phyloP scores from a whole-genome alignment of 2,113 vertebrate species.

The Clinocottus analis region DNA sequence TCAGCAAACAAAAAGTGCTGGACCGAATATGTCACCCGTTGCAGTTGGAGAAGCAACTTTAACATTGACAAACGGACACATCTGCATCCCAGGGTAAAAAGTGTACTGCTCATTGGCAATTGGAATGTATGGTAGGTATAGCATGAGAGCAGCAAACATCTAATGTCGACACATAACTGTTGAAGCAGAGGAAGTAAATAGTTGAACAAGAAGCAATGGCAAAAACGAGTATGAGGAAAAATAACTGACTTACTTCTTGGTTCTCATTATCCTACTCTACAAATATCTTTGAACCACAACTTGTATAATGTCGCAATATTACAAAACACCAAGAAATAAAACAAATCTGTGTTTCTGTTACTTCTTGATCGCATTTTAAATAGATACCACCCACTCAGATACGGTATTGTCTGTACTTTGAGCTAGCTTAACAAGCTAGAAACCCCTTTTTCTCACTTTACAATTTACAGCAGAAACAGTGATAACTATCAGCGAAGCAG shows the following conservation, averaged over 20 bases:
- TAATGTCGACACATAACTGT: neutral
- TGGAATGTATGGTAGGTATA: neutral
- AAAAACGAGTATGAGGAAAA: neutral
- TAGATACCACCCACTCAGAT: conserved; percentile 15
- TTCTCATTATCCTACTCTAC: neutral
- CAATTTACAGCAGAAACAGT: conserved; percentile 7
- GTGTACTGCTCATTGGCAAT: neutral
- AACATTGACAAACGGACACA: neutral
- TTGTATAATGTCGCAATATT: neutral
- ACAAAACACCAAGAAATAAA: conserved; percentile 1
- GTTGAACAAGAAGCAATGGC: neutral
- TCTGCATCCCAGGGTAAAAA: neutral
- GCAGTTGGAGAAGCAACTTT: neutral
- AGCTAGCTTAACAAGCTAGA: neutral
- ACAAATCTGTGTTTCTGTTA: neutral
- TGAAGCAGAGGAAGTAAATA: conserved; percentile 3
- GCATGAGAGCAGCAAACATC: neutral
- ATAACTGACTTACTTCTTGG: neutral
- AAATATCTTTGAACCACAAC: neutral
- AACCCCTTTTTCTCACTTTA: conserved; percentile 3
- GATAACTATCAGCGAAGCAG: conserved; percentile 12
- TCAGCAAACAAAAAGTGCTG: conserved; percentile 21
- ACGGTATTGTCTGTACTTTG: neutral
- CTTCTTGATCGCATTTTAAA: neutral
- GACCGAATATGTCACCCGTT: neutral